Evolutionary conservation across 2,888 invertebrate species (phyloP), one percentile per base, ranked within the genome.

Genomic region (Eugnorisma glareosa): DNA sequence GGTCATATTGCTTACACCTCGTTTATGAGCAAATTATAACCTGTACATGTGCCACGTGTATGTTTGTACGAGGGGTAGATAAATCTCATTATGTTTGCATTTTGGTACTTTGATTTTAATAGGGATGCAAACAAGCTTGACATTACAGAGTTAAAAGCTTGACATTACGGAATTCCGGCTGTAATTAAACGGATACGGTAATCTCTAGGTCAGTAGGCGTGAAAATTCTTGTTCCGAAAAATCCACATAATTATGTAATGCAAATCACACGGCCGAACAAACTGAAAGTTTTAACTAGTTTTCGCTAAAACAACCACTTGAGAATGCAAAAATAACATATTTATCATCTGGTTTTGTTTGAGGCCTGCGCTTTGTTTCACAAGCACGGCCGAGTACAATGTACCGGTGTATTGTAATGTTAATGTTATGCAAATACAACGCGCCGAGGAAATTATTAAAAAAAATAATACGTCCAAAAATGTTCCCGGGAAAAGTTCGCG

Each of bases 381-480:
- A 40, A n/a, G 73, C 74, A 77, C 67, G 71, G 79, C 73, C 75
- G 72, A 76, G 82, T 73, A 87, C 83, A 87, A 87, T 85, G 75
- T 82, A 69, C 80, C 83, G 85, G 85, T 86, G 89, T 89, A 91
- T 93, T 93, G 92, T 93, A 88, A 93, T 93, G 93, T 86, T 92
- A 93, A 93, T 93, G 86, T 54, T 88, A 93, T 93, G 93, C 86
- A 92, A 93, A 93, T 92, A 89, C 76, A 82, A 81, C 82, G 84
- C 72, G 77, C 67, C 73, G 84, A 84, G 77, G 81, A 87, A 89
- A 89, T 90, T 90, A 90, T 87, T 86, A 89, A 91, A 91, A 90
- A 89, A 86, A 88, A 75, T 74, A 71, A 83, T 82, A 84, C 79
- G 77, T 69, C 71, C 76, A 73, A 83, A 86, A 84, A 82, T 72